phyloP scores from a whole-genome alignment of 37 sponge, comb jelly and placozoan species.

The Tethya wilhelma region DNA sequence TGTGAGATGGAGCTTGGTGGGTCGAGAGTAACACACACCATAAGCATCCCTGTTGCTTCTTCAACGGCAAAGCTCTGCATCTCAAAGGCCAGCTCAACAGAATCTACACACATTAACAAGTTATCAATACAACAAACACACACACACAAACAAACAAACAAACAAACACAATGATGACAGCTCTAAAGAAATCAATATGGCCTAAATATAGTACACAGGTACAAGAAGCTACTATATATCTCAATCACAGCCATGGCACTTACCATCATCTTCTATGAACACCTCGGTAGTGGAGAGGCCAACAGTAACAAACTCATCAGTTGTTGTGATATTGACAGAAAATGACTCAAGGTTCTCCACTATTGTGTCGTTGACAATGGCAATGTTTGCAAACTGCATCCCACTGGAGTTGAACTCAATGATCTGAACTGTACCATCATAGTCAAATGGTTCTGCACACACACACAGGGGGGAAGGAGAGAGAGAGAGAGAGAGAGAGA shows the following conservation, averaged over 20 bases:
- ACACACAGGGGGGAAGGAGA: not conserved
- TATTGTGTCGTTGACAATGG: not conserved
- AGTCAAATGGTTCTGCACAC: conserved; percentile 8
- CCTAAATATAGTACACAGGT: not conserved
- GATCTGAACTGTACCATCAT: not conserved
- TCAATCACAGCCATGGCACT: no score
- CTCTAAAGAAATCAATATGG: no score
- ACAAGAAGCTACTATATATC: no score
- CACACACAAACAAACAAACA: no score
- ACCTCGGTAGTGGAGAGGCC: not conserved
- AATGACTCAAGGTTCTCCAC: conserved; percentile 24
- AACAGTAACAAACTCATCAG: not conserved
- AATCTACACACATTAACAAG: no score
- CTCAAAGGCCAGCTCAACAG: no score
- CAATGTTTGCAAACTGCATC: not conserved
- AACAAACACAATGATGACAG: no score
- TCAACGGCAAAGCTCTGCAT: no score
- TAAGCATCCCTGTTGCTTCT: no score
- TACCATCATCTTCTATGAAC: not conserved
- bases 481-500: not conserved
- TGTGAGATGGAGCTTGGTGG: no score
- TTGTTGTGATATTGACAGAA: not conserved
- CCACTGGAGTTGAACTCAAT: not conserved
- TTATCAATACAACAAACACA: no score
- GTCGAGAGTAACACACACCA: no score